Evolutionary conservation across 2,797 vertebrate species (phyloP), one percentile per base, ranked within the genome.

Genomic region (Rhadinocentrus ornatus): DNA sequence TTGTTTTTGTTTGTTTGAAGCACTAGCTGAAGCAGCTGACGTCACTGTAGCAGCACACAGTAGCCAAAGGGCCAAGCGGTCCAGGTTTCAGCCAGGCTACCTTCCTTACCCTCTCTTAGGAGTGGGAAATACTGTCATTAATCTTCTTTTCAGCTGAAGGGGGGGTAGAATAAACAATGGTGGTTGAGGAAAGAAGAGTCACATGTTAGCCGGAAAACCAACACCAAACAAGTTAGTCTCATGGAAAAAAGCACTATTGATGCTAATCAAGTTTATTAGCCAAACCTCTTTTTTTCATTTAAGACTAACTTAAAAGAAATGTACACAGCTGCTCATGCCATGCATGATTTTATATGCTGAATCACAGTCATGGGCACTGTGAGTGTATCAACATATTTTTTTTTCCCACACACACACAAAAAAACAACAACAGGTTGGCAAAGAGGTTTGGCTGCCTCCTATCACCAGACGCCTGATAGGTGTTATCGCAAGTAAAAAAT

Each of bases 41-140:
- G 87, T 86, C 76, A 88, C 86, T 78, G 83, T 81, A 89, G 88
- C 87, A 81, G 91, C 91, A 89, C 86, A 90, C 86, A 87, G 83
- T 76, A 89, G 86, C 87, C 58, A 76, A 83, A 79, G 83, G 81
- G 86, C 78, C 91, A 91, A 93, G 91, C 88, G 22, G 81, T 86
- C 85, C 75, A 27, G 60, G 69, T 77, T 79, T 71, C 62, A 86
- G 86, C 85, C 86, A 65, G 83, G 84, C 88, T 88, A 81, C 93
- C 91, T 89, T 91, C 80, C 94, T 95, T 94, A 95, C 93, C 94
- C 92, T 91, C 82, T 79, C 69, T 91, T 91, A 93, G 88, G 85
- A 91, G 86, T 91, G 84, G 72, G 83, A 93, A 91, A 91, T 91
- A 95, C 92, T 93, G 87, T 93, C 92, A 93, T 86, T 90, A 91